A percentile compares a stretch with the other conserved stretches of the same genome.
Evolutionary conservation across 2,797 vertebrate species (phyloP).

Genomic region (Pogonophryne albipinna): DNA sequence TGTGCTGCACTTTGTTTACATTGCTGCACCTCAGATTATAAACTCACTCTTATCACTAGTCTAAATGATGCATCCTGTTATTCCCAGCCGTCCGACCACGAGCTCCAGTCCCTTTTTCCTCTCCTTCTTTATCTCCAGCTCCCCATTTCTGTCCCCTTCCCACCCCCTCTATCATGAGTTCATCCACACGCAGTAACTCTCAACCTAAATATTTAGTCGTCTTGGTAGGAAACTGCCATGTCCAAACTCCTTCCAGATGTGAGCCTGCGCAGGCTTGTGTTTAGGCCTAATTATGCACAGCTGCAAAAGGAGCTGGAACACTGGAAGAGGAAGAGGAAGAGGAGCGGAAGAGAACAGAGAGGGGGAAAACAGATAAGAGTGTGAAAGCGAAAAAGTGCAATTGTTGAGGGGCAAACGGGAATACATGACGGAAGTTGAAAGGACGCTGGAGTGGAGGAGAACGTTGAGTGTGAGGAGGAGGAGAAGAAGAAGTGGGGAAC

Average conservation of each 20-base stretch:
- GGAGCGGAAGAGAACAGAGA: constrained; percentile 58
- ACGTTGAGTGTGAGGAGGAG: constrained; percentile 46
- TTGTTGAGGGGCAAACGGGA: constrained; percentile 44
- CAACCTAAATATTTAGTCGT: constrained; percentile 92
- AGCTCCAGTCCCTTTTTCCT: constrained; percentile 63
- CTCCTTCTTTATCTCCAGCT: constrained; percentile 65
- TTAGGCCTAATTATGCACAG: constrained; percentile 88
- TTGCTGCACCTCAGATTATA: constrained; percentile 22
- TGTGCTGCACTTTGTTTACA: constrained; percentile 35
- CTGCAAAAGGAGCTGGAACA: constrained; percentile 80
- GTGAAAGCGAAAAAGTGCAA: constrained; percentile 49
- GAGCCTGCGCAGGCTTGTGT: constrained; percentile 84
- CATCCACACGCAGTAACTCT: constrained; percentile 89
- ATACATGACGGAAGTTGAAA: constrained; percentile 44
- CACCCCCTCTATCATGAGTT: constrained; percentile 83
- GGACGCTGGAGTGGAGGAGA: constrained; percentile 46
- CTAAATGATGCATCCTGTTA: constrained; percentile 43
- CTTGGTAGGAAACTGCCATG: constrained; percentile 90
- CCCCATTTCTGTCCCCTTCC: constrained; percentile 62
- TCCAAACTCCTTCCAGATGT: constrained; percentile 91
- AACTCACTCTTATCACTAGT: constrained; percentile 37
- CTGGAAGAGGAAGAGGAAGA: constrained; percentile 74
- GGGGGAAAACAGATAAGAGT: constrained; percentile 63
- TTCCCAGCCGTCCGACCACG: constrained; percentile 45
- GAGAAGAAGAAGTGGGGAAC: constrained; percentile 52